A percentile compares a stretch with the other conserved stretches of the same genome.
Conservation (phyloP, 2,888 invertebrate species). For the Lamproptera curius region DNA sequence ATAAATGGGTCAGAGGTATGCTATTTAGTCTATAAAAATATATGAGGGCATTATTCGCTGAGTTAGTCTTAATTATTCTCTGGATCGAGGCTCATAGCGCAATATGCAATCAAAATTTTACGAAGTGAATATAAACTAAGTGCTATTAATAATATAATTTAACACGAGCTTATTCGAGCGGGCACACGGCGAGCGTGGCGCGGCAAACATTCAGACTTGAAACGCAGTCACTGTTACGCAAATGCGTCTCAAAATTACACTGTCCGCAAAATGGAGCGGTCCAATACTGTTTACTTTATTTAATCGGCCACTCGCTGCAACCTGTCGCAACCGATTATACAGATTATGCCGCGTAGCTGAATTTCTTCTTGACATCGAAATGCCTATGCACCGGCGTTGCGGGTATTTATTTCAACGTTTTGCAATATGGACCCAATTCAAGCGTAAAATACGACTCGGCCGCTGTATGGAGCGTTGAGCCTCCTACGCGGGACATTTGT, state of each 20-base stretch:
- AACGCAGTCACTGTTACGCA: slow-evolving; percentile 34
- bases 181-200: slow-evolving; percentile 1
- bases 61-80: background rate
- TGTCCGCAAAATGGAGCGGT: slow-evolving; percentile 32
- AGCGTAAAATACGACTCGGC: slow-evolving; percentile 20
- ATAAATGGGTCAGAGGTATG: slow-evolving; percentile 13
- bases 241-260: slow-evolving; percentile 36
- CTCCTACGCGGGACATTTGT: slow-evolving; percentile 10
- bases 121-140: slow-evolving; percentile 1
- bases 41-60: no score
- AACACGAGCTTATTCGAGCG: slow-evolving; percentile 4
- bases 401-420: slow-evolving; percentile 26
- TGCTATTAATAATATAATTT: slow-evolving; percentile 7
- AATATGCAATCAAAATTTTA: slow-evolving; percentile 1
- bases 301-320: slow-evolving; percentile 34
- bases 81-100: background rate
- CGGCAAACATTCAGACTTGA: slow-evolving; percentile 4
- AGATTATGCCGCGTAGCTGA: slow-evolving; percentile 26
- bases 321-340: slow-evolving; percentile 35
- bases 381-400: slow-evolving; percentile 14
- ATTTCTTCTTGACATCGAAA: slow-evolving; percentile 37
- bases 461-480: slow-evolving; percentile 1
- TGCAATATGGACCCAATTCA: slow-evolving; percentile 26
- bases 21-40: no score
- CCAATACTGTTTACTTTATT: slow-evolving; percentile 37